These are phyloP conservation scores for Trypoxylon attenuatum DNA, from an alignment of 2,888 invertebrate species.

Conservation along the genomic window DNA sequence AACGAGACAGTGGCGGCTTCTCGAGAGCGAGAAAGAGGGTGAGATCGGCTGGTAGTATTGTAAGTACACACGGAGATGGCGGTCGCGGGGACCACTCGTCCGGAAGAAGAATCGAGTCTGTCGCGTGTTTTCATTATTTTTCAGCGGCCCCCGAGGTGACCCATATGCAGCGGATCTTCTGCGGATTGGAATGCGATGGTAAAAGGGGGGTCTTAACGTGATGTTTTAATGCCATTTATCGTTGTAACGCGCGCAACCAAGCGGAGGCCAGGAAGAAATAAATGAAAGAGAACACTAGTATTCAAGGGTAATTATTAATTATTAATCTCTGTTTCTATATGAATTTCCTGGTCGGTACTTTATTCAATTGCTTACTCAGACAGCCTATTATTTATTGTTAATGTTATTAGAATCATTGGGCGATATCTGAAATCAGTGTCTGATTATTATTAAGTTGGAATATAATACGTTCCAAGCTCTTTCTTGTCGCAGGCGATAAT, in stretches of 20 bases:
- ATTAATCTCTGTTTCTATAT: no score
- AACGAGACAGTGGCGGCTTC: slow-evolving; percentile 26
- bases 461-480: no score
- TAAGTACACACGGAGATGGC: slow-evolving; percentile 56
- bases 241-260: no score
- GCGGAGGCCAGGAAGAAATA: no score
- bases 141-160: slow-evolving; percentile 29
- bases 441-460: no score
- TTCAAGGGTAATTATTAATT: not conserved
- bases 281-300: not conserved
- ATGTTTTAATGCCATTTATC: no score
- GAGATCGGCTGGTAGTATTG: slow-evolving; percentile 46
- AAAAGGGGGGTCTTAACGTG: slow-evolving; percentile 12
- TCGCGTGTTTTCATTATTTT: slow-evolving; percentile 54
- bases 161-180: slow-evolving; percentile 29
- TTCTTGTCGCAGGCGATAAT: slow-evolving; percentile 17
- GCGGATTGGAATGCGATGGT: slow-evolving; percentile 20
- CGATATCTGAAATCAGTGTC: no score
- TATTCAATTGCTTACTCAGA: no score
- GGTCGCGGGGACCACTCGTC: slow-evolving; percentile 12
- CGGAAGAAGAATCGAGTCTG: slow-evolving; percentile 36
- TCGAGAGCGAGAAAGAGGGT: slow-evolving; percentile 6
- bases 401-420: no score
- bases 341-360: no score
- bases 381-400: no score